These are phyloP conservation scores for Crossaster papposus DNA, from an alignment of 53 echinoderm and acorn worm species.

Conservation along the genomic window DNA sequence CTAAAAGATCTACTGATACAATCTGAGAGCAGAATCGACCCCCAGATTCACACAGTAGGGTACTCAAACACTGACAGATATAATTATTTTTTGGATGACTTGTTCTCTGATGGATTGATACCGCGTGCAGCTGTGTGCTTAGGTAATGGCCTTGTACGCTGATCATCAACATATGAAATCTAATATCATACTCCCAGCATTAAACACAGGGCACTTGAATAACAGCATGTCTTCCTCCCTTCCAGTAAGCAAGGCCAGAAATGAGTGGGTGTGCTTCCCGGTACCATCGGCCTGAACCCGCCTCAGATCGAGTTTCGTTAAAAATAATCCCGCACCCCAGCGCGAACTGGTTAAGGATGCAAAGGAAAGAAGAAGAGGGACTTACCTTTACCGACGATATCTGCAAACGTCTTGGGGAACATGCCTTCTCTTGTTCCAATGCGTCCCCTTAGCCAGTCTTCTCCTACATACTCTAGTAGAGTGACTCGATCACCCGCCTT, in stretches of 20 bases:
- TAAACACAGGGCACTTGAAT: neutral
- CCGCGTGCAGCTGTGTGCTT: neutral
- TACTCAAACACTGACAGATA: neutral
- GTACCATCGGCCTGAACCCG: too few relatives aligned
- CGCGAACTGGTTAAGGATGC: neutral
- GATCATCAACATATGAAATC: neutral
- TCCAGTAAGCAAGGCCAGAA: too few relatives aligned
- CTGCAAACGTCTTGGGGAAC: constrained; percentile 92
- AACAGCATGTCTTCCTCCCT: neutral
- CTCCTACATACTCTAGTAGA: constrained; percentile 83
- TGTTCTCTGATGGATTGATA: neutral
- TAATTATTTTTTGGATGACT: neutral
- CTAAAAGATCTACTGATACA: too few relatives aligned
- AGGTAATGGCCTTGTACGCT: neutral
- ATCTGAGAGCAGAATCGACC: neutral
- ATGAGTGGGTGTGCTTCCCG: too few relatives aligned
- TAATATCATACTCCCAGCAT: neutral
- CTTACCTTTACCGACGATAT: constrained; percentile 72
- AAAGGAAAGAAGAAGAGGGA: neutral
- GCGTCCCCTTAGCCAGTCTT: constrained; percentile 86
- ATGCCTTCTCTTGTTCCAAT: constrained; percentile 81
- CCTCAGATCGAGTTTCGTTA: too few relatives aligned
- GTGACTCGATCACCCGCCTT: constrained; percentile 77
- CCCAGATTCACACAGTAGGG: neutral
- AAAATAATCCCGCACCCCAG: too few relatives aligned